Percentiles rank a stretch among this genome's conserved stretches.
These are phyloP conservation scores for Trichopria drosophilae DNA, from an alignment of 2,888 invertebrate species.

Conservation along the genomic window DNA sequence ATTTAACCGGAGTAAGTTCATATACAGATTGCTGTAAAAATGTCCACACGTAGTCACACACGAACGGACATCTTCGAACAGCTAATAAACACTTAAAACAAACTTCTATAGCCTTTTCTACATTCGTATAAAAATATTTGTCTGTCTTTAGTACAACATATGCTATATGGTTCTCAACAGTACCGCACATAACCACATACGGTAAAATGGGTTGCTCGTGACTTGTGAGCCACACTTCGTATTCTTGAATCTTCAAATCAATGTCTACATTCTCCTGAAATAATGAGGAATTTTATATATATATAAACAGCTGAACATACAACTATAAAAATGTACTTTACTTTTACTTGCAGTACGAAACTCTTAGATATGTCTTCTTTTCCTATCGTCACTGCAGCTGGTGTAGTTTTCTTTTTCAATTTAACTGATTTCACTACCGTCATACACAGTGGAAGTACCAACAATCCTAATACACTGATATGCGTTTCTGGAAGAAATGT, in stretches of 20 bases:
- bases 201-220: neutral
- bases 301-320: neutral
- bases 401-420: no score
- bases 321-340: neutral
- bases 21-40: no score
- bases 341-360: no score
- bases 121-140: neutral
- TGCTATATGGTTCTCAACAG: neutral
- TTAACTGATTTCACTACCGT: conserved; percentile 6
- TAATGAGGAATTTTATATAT: neutral
- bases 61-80: neutral
- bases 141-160: neutral
- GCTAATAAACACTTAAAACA: conserved; percentile 3
- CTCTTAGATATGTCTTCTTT: neutral
- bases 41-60: conserved; percentile 8
- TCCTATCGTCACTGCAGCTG: neutral
- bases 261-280: neutral
- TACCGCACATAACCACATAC: conserved; percentile 1
- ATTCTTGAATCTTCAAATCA: neutral
- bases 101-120: neutral
- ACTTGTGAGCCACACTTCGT: neutral
- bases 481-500: neutral
- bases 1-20: no score
- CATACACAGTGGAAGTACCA: conserved; percentile 1
- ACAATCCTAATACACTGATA: neutral